A percentile compares a stretch with the other conserved stretches of the same genome.
These are phyloP conservation scores for Gyrodactylus bullatarudis DNA, from an alignment of 1,140 invertebrate species.

Conservation along the genomic window DNA sequence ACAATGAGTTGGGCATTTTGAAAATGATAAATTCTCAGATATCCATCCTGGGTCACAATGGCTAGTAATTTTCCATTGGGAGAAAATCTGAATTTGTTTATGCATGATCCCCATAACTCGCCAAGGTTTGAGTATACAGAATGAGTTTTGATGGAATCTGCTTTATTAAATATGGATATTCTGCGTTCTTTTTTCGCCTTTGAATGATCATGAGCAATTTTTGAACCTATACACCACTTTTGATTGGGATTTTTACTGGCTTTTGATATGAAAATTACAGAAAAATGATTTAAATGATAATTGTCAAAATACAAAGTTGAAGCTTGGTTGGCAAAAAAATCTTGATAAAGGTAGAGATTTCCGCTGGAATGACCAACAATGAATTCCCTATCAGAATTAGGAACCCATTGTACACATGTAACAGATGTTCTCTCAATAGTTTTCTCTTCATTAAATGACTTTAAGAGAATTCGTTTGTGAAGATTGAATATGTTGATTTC, in stretches of 20 bases:
- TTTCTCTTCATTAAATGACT: constrained; percentile 30
- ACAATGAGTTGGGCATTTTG: constrained; percentile 68
- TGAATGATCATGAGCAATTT: background rate
- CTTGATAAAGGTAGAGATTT: constrained; percentile 86
- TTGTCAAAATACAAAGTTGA: background rate
- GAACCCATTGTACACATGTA: constrained; percentile 90
- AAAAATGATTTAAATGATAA: background rate
- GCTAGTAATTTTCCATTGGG: constrained; percentile 58
- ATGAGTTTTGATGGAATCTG: background rate
- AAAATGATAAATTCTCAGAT: constrained; percentile 74
- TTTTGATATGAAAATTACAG: background rate
- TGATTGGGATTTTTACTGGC: background rate
- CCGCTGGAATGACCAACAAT: constrained; percentile 69
- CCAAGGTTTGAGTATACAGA: constrained; percentile 23
- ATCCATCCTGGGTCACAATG: constrained; percentile 52
- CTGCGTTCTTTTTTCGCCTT: background rate
- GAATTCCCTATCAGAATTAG: constrained; percentile 59
- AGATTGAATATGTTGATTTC: background rate
- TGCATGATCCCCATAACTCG: constrained; percentile 37
- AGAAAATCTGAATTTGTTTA: constrained; percentile 89
- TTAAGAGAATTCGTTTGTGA: background rate
- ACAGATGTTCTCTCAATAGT: constrained; percentile 87
- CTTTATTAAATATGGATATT: background rate
- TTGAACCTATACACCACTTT: background rate
- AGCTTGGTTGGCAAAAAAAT: constrained; percentile 15